Conservation (phyloP, 1,140 invertebrate genomes). For the Bombus consobrinus region DNA sequence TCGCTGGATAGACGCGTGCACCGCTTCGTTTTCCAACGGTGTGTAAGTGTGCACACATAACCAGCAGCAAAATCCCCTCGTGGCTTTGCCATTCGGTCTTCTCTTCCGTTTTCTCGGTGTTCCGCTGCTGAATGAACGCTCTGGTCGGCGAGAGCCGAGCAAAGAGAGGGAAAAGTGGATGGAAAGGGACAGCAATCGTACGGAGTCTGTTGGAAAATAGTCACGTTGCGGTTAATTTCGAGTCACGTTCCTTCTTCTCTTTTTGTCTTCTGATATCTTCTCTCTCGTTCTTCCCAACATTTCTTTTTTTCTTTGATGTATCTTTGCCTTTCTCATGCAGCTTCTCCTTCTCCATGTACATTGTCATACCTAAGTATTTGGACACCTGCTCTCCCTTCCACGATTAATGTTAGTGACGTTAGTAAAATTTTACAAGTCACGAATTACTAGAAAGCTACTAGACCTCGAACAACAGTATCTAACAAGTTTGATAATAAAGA, state of each 20-base stretch:
- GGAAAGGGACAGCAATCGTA: constrained; percentile 15
- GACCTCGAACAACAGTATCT: too few species aligned
- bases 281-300: not conserved
- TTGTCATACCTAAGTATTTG: too few species aligned
- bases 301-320: not conserved
- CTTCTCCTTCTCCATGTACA: too few species aligned
- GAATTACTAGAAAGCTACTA: too few species aligned
- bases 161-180: not conserved
- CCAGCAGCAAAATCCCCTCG: not conserved
- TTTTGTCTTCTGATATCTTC: not conserved
- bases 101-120: constrained; percentile 41
- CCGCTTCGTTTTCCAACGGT: constrained; percentile 58
- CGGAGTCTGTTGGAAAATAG: constrained; percentile 61
- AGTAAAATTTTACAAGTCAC: too few species aligned
- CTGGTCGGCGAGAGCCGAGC: not conserved
- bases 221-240: constrained; percentile 70
- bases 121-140: constrained; percentile 36
- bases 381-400: too few species aligned
- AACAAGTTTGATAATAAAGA: too few species aligned
- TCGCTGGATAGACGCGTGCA: constrained; percentile 31
- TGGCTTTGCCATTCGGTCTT: not conserved
- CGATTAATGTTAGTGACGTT: too few species aligned
- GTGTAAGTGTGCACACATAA: constrained; percentile 44
- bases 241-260: constrained; percentile 42
- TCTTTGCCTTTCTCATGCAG: not conserved